Evolutionary conservation across 2,113 vertebrate genomes (phyloP).

Genomic region (Cinclus mexicanus): DNA sequence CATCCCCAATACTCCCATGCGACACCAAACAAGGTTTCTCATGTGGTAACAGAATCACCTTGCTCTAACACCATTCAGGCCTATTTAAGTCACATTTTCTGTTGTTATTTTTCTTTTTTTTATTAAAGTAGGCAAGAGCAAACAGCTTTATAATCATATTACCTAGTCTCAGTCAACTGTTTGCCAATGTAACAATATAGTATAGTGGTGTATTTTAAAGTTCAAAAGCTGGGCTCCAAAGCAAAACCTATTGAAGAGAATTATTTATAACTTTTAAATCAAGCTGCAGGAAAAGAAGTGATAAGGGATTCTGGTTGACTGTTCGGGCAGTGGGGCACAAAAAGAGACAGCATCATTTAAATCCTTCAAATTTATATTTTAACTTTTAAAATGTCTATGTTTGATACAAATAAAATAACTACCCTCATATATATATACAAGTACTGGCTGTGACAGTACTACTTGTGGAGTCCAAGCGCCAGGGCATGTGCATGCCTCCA

Average conservation of each 20-base stretch:
- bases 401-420: background rate
- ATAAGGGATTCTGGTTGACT: background rate
- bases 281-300: background rate
- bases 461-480: background rate
- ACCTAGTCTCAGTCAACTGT: background rate
- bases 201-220: background rate
- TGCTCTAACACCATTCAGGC: background rate
- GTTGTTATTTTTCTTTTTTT: background rate
- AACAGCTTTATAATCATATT: slow-evolving; percentile 5
- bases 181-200: background rate
- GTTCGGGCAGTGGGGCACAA: background rate
- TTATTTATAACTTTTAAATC: background rate
- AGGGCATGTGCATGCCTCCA: too few relatives aligned
- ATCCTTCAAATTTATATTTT: background rate
- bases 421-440: background rate
- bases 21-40: background rate
- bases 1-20: background rate
- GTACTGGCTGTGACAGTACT: background rate
- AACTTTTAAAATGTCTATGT: background rate
- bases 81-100: background rate
- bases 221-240: slow-evolving; percentile 6
- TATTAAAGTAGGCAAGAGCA: background rate
- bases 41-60: background rate
- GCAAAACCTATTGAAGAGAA: background rate
- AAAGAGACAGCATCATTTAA: background rate